Conservation (phyloP, 2,888 invertebrate genomes). For the Nowickia ferox region DNA sequence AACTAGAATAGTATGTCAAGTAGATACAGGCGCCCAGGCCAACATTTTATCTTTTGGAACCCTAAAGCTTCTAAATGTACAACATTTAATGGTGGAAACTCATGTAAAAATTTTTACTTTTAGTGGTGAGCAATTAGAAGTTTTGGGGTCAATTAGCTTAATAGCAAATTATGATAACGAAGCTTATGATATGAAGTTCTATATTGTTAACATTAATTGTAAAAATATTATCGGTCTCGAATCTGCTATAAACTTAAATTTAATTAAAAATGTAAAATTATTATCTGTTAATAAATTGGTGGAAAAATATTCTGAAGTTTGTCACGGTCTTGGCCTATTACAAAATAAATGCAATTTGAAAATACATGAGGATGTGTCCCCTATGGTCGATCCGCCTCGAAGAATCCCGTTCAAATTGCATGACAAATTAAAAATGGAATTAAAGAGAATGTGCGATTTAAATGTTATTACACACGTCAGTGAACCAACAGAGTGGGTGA, state of each 20-base stretch:
- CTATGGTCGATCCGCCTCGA: conserved; percentile 58
- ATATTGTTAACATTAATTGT: conserved; percentile 48
- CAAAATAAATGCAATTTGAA: conserved; percentile 51
- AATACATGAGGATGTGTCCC: conserved; percentile 36
- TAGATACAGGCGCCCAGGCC: conserved; percentile 65
- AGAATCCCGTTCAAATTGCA: conserved; percentile 58
- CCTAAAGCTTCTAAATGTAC: not conserved
- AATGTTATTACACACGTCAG: too few relatives aligned
- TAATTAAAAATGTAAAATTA: conserved; percentile 32
- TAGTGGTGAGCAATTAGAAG: conserved; percentile 56
- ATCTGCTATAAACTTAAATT: conserved; percentile 28
- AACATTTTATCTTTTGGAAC: conserved; percentile 52
- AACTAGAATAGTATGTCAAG: conserved; percentile 15
- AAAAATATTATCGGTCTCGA: conserved; percentile 62
- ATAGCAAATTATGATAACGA: conserved; percentile 33
- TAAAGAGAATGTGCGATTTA: too few relatives aligned
- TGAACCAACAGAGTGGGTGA: too few relatives aligned
- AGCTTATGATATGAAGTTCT: conserved; percentile 54
- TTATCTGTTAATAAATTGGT: conserved; percentile 35
- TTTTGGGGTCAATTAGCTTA: conserved; percentile 42
- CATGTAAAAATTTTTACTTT: conserved; percentile 61
- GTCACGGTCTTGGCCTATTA: too few relatives aligned
- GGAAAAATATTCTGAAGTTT: conserved; percentile 56
- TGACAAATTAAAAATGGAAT: too few relatives aligned
- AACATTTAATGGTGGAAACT: conserved; percentile 8